Evolutionary conservation across 2,888 invertebrate genomes (phyloP).

Genomic region (Euclidia mi): DNA sequence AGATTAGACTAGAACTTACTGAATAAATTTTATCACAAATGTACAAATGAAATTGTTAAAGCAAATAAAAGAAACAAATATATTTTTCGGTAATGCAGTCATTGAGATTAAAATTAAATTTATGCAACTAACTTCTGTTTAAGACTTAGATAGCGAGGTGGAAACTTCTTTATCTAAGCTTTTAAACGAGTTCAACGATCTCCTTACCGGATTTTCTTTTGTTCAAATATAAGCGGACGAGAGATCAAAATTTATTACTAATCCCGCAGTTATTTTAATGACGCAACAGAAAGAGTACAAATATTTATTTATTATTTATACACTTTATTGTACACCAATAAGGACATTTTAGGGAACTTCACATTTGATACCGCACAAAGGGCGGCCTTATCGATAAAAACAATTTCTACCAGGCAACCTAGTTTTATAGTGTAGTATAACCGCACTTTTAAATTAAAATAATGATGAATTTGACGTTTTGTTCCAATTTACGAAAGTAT

Average conservation of each 20-base stretch:
- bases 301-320: too few species aligned
- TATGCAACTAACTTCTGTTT: constrained; percentile 21
- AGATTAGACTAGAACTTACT: neutral
- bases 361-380: too few species aligned
- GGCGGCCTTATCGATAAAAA: too few species aligned
- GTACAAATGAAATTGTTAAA: neutral
- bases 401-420: too few species aligned
- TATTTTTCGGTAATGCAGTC: constrained; percentile 22
- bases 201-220: constrained; percentile 17
- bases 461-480: too few species aligned
- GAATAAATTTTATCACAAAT: neutral
- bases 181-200: constrained; percentile 21
- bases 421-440: too few species aligned
- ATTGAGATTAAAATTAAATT: constrained; percentile 30
- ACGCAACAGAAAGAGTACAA: too few species aligned
- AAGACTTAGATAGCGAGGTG: constrained; percentile 14
- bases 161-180: constrained; percentile 30
- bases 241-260: constrained; percentile 19
- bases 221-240: constrained; percentile 15
- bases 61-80: constrained; percentile 13
- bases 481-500: too few species aligned
- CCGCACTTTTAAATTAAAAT: too few species aligned
- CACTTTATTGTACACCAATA: too few species aligned
- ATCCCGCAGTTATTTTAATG: constrained; percentile 1
- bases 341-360: too few species aligned